Percentiles rank a stretch among this genome's conserved stretches.
phyloP scores from a whole-genome alignment of 2,888 invertebrate species.

The Ecdyonurus torrentis region DNA sequence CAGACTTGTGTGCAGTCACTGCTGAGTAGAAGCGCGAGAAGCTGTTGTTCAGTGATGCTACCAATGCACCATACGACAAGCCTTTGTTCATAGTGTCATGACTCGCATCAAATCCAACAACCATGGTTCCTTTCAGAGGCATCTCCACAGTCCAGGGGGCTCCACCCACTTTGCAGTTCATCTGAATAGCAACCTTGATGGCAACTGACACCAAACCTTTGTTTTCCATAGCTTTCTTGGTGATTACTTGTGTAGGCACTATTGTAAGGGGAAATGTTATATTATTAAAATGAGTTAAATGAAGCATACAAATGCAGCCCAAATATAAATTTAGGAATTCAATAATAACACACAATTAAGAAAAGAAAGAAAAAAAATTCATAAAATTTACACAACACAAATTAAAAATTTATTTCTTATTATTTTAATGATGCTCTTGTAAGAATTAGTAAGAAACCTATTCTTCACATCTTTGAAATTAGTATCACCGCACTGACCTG shows the following conservation, averaged over 20 bases:
- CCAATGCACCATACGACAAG: constrained; percentile 44
- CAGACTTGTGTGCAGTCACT: constrained; percentile 51
- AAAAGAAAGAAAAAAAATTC: too few relatives aligned
- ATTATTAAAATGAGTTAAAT: too few relatives aligned
- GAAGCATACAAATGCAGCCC: too few relatives aligned
- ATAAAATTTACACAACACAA: too few relatives aligned
- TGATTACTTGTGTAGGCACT: constrained; percentile 31
- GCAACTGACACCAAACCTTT: constrained; percentile 62
- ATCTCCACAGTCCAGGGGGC: constrained; percentile 67
- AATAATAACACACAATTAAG: too few relatives aligned
- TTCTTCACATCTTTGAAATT: too few relatives aligned
- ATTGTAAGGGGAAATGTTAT: too few relatives aligned
- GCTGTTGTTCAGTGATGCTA: constrained; percentile 43
- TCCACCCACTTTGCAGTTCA: constrained; percentile 80
- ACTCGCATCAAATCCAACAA: constrained; percentile 78
- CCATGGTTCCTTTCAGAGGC: constrained; percentile 53
- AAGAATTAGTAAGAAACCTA: too few relatives aligned
- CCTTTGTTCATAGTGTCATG: constrained; percentile 54
- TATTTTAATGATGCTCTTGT: too few relatives aligned
- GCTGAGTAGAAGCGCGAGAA: constrained; percentile 55
- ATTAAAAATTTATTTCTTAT: too few relatives aligned
- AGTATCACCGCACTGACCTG: too few relatives aligned
- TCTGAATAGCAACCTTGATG: constrained; percentile 83
- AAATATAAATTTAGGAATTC: too few relatives aligned
- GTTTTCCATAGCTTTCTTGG: constrained; percentile 36